phyloP scores from a whole-genome alignment of 2,113 vertebrate genomes.

The Porphyrio hochstetteri region DNA sequence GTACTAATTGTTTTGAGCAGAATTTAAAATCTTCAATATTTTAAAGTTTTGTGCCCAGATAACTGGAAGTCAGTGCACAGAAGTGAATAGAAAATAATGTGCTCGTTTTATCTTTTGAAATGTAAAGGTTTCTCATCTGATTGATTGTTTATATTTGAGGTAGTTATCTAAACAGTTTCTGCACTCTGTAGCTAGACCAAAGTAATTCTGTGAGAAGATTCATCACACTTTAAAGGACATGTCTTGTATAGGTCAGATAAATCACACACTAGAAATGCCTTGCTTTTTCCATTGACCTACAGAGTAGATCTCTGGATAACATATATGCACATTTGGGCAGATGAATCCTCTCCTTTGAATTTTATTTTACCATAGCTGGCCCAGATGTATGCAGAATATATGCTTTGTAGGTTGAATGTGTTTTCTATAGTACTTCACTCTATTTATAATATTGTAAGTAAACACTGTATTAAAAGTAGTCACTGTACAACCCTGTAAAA shows the following conservation, averaged over 20 bases:
- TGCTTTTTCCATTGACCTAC: neutral
- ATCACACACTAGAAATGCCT: neutral
- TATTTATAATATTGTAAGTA: neutral
- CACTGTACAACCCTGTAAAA: neutral
- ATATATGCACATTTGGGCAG: neutral
- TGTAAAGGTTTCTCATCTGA: neutral
- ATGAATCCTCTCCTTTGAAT: neutral
- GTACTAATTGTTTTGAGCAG: neutral
- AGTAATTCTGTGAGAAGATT: neutral
- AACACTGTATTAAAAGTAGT: neutral
- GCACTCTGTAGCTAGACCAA: neutral
- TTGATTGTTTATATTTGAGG: neutral
- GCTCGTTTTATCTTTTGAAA: neutral
- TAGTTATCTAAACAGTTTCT: neutral
- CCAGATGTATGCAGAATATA: neutral
- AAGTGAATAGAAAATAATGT: neutral
- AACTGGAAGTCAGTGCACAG: neutral
- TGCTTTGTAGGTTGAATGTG: neutral
- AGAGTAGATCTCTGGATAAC: neutral
- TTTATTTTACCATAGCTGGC: neutral
- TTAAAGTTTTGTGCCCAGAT: neutral
- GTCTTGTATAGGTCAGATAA: neutral
- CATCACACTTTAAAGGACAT: neutral
- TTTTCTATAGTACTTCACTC: neutral
- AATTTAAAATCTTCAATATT: neutral